These are phyloP conservation scores for Myotis pilosus DNA, from an alignment of 2,797 vertebrate genomes.

Conservation along the genomic window DNA sequence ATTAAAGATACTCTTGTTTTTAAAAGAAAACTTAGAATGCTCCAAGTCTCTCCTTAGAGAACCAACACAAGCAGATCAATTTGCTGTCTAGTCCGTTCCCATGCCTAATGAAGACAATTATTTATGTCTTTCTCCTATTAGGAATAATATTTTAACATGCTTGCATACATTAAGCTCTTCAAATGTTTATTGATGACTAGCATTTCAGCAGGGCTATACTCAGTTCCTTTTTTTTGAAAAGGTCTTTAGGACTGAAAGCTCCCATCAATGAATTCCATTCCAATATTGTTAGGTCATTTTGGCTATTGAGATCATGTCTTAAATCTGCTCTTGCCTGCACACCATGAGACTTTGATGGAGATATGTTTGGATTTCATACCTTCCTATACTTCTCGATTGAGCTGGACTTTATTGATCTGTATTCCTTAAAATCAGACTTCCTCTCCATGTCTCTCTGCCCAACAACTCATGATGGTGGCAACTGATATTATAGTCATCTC, in stretches of 20 bases:
- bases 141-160: background rate
- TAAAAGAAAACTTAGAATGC: background rate
- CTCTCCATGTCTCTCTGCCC: background rate
- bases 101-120: background rate
- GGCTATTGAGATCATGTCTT: background rate
- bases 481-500: background rate
- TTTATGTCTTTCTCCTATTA: background rate
- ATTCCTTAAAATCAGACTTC: background rate
- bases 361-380: background rate
- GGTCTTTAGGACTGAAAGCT: background rate
- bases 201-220: background rate
- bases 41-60: background rate
- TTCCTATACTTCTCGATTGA: background rate
- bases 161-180: background rate
- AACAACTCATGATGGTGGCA: background rate
- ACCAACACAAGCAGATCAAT: background rate
- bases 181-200: background rate
- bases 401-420: background rate
- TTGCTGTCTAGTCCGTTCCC: background rate
- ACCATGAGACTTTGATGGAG: background rate
- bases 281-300: background rate
- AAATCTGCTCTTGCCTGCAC: background rate
- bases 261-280: background rate
- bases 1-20: background rate
- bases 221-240: background rate